Evolutionary conservation across 2,113 vertebrate species (phyloP).

Genomic region (Cygnus buccinator): DNA sequence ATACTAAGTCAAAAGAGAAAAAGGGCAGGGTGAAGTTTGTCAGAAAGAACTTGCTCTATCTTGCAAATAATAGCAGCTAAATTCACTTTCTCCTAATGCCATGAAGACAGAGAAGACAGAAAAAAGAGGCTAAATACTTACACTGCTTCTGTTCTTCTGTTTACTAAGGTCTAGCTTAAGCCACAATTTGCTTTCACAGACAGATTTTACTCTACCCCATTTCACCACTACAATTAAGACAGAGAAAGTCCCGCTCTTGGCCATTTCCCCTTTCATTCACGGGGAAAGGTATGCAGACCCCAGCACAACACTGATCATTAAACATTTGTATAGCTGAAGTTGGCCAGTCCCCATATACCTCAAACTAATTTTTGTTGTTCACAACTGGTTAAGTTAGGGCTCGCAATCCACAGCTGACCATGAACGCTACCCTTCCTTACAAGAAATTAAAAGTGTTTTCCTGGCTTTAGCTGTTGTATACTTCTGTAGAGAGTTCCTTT

Average conservation of each 20-base stretch:
- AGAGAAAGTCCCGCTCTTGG: not conserved
- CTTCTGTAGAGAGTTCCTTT: conserved; percentile 37
- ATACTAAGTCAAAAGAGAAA: not conserved
- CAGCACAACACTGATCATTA: not conserved
- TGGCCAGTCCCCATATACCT: conserved; percentile 6
- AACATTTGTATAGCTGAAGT: not conserved
- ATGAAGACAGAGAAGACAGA: not conserved
- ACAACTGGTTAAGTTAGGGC: conserved; percentile 7
- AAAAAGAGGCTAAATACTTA: not conserved
- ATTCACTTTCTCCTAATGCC: not conserved
- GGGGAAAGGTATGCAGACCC: not conserved
- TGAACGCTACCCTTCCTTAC: conserved; percentile 23
- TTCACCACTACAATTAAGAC: not conserved
- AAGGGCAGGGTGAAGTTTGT: not conserved
- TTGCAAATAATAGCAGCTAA: not conserved
- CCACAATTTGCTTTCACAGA: not conserved
- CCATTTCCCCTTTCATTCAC: not conserved
- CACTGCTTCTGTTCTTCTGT: not conserved
- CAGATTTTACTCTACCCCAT: not conserved
- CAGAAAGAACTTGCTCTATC: not conserved
- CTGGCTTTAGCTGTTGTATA: conserved; percentile 41
- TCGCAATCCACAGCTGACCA: conserved; percentile 59
- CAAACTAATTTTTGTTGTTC: conserved; percentile 48
- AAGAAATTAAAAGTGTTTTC: conserved; percentile 57
- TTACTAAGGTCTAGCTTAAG: not conserved